Percentiles rank a stretch among this genome's conserved stretches.
Evolutionary conservation across 2,797 vertebrate species (phyloP).

Genomic region (Taenioides sp.): DNA sequence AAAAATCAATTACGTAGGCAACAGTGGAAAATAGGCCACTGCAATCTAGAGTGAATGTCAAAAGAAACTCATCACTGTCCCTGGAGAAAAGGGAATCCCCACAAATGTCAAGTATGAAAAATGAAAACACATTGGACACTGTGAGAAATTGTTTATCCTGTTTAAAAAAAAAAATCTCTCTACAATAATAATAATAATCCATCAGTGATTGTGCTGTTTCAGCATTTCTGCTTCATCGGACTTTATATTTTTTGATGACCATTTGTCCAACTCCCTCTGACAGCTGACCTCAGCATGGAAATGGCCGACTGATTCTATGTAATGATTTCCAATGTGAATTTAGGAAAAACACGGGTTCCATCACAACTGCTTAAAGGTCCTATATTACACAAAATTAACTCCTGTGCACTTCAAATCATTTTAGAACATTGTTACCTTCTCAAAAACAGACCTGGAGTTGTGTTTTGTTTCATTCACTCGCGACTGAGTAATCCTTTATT

Average conservation of each 20-base stretch:
- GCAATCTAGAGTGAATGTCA: conserved; percentile 29
- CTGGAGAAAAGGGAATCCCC: not conserved
- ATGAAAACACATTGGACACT: not conserved
- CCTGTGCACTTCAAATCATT: too few species aligned
- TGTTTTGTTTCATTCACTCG: too few species aligned
- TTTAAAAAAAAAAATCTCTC: not conserved
- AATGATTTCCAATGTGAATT: conserved; percentile 1
- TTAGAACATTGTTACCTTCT: too few species aligned
- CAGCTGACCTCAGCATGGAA: not conserved
- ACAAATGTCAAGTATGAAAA: conserved; percentile 22
- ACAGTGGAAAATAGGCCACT: conserved; percentile 18
- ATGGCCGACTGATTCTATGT: not conserved
- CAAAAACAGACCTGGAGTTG: too few species aligned
- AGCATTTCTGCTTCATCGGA: conserved; percentile 34
- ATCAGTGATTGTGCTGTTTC: conserved; percentile 16
- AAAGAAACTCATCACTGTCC: conserved; percentile 16
- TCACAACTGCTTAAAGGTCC: not conserved
- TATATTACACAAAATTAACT: too few species aligned
- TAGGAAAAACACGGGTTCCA: not conserved
- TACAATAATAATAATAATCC: not conserved
- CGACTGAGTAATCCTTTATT: too few species aligned
- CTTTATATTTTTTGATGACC: conserved; percentile 27
- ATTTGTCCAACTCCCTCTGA: conserved; percentile 11
- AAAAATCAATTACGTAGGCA: too few species aligned
- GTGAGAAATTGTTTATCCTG: not conserved